Evolutionary conservation across 2,797 vertebrate genomes (phyloP).

Genomic region (Adrianichthys oophorus): DNA sequence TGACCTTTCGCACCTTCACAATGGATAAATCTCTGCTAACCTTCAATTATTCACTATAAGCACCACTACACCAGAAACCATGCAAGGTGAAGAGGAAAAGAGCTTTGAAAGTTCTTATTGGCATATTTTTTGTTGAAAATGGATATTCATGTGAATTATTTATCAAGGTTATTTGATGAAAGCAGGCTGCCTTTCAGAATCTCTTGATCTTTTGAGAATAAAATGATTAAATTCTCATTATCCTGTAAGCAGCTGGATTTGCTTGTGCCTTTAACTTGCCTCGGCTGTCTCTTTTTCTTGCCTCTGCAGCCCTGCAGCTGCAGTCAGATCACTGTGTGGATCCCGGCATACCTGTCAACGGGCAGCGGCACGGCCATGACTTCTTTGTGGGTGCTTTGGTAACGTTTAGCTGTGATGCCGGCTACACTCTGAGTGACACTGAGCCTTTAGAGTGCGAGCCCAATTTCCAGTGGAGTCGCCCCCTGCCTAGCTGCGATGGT

Average conservation of each 20-base stretch:
- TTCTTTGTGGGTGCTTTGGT: slow-evolving; percentile 96
- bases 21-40: slow-evolving; percentile 44
- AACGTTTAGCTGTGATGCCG: slow-evolving; percentile 93
- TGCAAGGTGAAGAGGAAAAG: slow-evolving; percentile 10
- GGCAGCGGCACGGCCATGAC: slow-evolving; percentile 93
- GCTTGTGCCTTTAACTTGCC: neutral
- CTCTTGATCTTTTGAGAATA: slow-evolving; percentile 16
- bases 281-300: neutral
- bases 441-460: slow-evolving; percentile 96
- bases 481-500: slow-evolving; percentile 98
- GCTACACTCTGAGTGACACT: slow-evolving; percentile 90
- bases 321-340: slow-evolving; percentile 97
- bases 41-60: slow-evolving; percentile 54
- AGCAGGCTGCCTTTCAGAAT: slow-evolving; percentile 20
- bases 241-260: neutral
- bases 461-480: slow-evolving; percentile 98
- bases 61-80: slow-evolving; percentile 25
- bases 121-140: slow-evolving; percentile 31
- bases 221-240: slow-evolving; percentile 8
- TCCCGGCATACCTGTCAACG: slow-evolving; percentile 94
- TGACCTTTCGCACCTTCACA: slow-evolving; percentile 42
- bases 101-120: slow-evolving; percentile 18
- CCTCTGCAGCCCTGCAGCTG: slow-evolving; percentile 86
- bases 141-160: slow-evolving; percentile 33
- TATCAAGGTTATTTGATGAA: slow-evolving; percentile 21